phyloP scores from a whole-genome alignment of 2,888 invertebrate genomes.

The Suillia variegata region DNA sequence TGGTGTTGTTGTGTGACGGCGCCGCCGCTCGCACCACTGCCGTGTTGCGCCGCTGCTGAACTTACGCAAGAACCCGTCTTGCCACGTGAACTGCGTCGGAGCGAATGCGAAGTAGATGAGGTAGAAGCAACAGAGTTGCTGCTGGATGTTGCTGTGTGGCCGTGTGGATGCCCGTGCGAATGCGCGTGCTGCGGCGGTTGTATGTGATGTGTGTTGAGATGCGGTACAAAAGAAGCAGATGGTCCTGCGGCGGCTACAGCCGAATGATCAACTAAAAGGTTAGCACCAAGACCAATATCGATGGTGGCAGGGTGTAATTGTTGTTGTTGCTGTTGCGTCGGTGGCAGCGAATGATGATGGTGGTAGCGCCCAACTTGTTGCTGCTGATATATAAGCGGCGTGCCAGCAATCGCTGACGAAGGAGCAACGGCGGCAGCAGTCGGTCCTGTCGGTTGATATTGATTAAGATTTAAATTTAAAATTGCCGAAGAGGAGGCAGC shows the following conservation, averaged over 20 bases:
- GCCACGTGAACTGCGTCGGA: constrained; percentile 61
- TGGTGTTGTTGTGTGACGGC: constrained; percentile 38
- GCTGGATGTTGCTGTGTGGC: neutral
- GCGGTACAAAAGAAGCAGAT: constrained; percentile 35
- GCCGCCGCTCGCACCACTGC: constrained; percentile 44
- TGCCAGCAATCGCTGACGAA: constrained; percentile 29
- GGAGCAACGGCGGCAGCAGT: too few relatives aligned
- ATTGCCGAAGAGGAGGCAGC: constrained; percentile 43
- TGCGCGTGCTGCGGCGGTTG: constrained; percentile 20
- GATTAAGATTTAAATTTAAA: constrained; percentile 68
- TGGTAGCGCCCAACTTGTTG: constrained; percentile 22
- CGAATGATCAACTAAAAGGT: constrained; percentile 30
- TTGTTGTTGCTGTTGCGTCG: constrained; percentile 23
- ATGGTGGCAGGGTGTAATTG: constrained; percentile 24
- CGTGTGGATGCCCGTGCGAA: neutral
- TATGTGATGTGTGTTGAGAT: constrained; percentile 28
- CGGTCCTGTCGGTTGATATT: constrained; percentile 51
- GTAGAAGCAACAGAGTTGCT: constrained; percentile 9
- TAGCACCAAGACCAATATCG: constrained; percentile 21
- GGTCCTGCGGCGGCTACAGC: constrained; percentile 28
- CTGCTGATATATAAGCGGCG: constrained; percentile 44
- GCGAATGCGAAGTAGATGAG: constrained; percentile 47
- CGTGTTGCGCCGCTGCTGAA: constrained; percentile 53
- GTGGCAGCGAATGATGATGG: constrained; percentile 19
- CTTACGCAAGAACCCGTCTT: constrained; percentile 63